These are phyloP conservation scores for Jordanella pulchra DNA, from an alignment of 2,797 vertebrate genomes.

Conservation along the genomic window DNA sequence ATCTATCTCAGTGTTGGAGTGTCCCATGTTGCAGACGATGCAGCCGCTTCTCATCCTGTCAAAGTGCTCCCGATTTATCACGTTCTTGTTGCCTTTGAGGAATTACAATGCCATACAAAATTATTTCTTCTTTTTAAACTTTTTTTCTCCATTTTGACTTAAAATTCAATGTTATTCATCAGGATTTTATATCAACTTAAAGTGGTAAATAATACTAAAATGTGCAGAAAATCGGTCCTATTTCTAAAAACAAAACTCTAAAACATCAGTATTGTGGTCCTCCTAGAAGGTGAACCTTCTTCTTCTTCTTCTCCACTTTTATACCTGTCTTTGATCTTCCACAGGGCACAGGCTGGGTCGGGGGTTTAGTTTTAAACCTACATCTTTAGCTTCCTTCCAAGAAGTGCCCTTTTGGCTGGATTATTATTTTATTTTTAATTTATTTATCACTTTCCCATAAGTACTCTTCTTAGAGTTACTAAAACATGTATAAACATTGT, in stretches of 20 bases:
- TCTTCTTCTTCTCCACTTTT: not conserved
- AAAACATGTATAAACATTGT: too few relatives aligned
- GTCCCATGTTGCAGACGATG: slow-evolving; percentile 96
- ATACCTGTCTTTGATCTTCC: too few relatives aligned
- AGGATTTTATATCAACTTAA: not conserved
- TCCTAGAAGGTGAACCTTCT: not conserved
- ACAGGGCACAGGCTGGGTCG: too few relatives aligned
- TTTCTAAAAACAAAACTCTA: not conserved
- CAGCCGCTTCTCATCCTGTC: slow-evolving; percentile 95
- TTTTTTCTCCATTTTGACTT: not conserved
- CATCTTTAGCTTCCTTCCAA: too few relatives aligned
- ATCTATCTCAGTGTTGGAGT: slow-evolving; percentile 95
- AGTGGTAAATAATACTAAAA: not conserved
- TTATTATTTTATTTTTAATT: too few relatives aligned
- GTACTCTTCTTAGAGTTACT: too few relatives aligned
- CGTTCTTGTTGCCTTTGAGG: slow-evolving; percentile 89
- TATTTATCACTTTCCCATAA: too few relatives aligned
- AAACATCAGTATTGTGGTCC: not conserved
- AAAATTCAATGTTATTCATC: not conserved
- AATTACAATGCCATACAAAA: not conserved
- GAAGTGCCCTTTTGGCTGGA: too few relatives aligned
- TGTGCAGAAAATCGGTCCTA: too few relatives aligned
- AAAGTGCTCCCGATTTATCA: slow-evolving; percentile 89
- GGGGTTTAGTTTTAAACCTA: too few relatives aligned
- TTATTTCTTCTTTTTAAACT: not conserved